phyloP scores from a whole-genome alignment of 92 coral and sea anemone genomes.

The Chrysogorgia sp. region DNA sequence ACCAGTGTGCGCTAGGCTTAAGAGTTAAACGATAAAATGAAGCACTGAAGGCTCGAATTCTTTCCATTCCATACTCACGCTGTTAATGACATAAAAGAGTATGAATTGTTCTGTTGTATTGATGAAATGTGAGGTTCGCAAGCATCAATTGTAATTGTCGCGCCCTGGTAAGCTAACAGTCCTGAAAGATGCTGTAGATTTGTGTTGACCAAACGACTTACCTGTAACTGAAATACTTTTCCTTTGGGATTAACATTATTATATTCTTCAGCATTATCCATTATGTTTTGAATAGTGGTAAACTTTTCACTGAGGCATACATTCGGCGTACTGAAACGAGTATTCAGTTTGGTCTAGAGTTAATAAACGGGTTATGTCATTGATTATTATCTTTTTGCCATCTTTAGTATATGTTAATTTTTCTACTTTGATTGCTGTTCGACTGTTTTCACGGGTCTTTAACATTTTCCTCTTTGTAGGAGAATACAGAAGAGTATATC shows the following conservation, averaged over 20 bases:
- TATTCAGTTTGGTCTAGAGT: neutral
- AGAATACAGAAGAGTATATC: conserved; percentile 38
- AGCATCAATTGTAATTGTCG: conserved; percentile 39
- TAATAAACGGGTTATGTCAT: neutral
- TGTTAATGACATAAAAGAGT: conserved; percentile 36
- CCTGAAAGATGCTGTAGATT: conserved; percentile 45
- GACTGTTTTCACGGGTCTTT: conserved; percentile 12
- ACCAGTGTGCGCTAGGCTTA: too few relatives aligned
- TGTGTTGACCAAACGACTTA: conserved; percentile 7
- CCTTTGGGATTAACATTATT: conserved; percentile 46
- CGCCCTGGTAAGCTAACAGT: conserved; percentile 48
- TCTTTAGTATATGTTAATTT: conserved; percentile 16
- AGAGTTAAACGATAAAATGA: too few relatives aligned
- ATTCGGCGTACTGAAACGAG: neutral
- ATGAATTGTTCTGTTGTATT: conserved; percentile 41
- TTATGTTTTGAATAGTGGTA: conserved; percentile 35
- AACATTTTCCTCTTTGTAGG: conserved; percentile 27
- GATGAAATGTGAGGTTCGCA: conserved; percentile 56
- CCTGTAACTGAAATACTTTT: conserved; percentile 10
- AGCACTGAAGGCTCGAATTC: too few relatives aligned
- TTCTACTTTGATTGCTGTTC: conserved; percentile 28
- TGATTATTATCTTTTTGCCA: conserved; percentile 38
- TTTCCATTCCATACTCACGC: conserved; percentile 61
- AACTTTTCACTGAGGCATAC: conserved; percentile 40
- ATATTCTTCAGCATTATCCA: conserved; percentile 45